phyloP scores from a whole-genome alignment of 2,113 vertebrate genomes.

The Taurulus bubalis region DNA sequence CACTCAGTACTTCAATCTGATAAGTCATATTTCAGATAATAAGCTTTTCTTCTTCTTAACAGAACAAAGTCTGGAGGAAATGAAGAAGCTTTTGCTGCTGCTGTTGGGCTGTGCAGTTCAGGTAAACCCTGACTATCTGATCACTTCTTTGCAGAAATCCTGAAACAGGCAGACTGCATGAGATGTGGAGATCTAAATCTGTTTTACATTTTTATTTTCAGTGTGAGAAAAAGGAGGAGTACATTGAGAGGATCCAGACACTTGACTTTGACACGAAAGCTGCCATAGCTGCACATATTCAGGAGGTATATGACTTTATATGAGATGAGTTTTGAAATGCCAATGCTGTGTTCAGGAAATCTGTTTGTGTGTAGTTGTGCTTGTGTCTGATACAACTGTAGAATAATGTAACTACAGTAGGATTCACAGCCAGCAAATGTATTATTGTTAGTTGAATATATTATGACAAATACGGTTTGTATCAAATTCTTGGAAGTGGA shows the following conservation, averaged over 20 bases:
- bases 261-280: slow-evolving; percentile 95
- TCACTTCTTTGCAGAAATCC: background rate
- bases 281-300: slow-evolving; percentile 93
- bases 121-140: slow-evolving; percentile 74
- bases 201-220: slow-evolving; percentile 73
- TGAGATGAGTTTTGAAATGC: background rate
- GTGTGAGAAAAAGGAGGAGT: slow-evolving; percentile 96
- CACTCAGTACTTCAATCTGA: slow-evolving; percentile 7
- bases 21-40: slow-evolving; percentile 15
- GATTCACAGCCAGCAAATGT: background rate
- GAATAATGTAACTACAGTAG: background rate
- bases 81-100: slow-evolving; percentile 91
- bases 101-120: slow-evolving; percentile 95
- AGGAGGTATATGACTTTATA: slow-evolving; percentile 87
- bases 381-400: background rate
- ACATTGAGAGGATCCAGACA: slow-evolving; percentile 93
- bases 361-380: background rate
- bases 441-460: background rate
- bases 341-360: background rate
- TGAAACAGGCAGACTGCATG: background rate
- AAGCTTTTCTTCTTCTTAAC: slow-evolving; percentile 46
- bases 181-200: slow-evolving; percentile 2
- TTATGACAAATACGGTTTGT: background rate
- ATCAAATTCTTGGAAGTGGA: background rate
- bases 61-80: slow-evolving; percentile 93